Base-by-base conservation (phyloP, 2,113 vertebrate species). In the Tyrannus savana region DNA sequence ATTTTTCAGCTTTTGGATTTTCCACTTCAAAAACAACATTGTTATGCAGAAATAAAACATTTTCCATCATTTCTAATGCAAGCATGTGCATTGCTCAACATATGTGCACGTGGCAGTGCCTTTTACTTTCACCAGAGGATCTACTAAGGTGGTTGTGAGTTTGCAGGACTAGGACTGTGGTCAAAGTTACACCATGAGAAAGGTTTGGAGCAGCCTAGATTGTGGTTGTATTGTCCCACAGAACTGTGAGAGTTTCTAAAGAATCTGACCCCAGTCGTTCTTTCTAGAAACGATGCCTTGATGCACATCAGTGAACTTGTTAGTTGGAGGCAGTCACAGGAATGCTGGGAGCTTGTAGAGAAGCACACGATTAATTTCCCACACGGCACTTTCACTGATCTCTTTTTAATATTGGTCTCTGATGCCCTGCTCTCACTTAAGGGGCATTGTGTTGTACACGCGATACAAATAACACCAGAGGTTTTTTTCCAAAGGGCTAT, bases 401-500 rank as follows among this genome's bases (percentile, higher is more conserved):
- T 46, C 28, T 5, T 59, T 52, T 31, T 13, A 3, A 37, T 53
- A 79, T 4, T 2, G 10, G 35, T 81, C n/a, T 47, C 64, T 33
- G 52, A 42, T 0, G 0, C 30, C 6, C 60, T 39, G 23, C 52
- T 64, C n/a, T 79, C 62, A 21, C 56, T 58, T 58, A 3, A 56
- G 60, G 44, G 82, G 73, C n/a, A 1, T 6, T 31, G 53, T 68
- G 73, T 27, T 66, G 56, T 24, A 82, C 60, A 60, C 0, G 0
- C 1, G 0, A 42, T 52, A 46, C 85, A 84, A 78, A 88, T 73
- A 90, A 69, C 93, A 90, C 76, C 90, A 30, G 84, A 89, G 95
- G 55, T 24, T 90, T 93, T 96, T 94, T 89, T 96, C 97, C 85
- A 78, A 41, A 59, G 83, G 86, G 83, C 90, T 97, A 91, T 86